Percentiles rank a stretch among this genome's conserved stretches.
Conservation (phyloP, 2,888 invertebrate genomes). For the Beris chalybata region DNA sequence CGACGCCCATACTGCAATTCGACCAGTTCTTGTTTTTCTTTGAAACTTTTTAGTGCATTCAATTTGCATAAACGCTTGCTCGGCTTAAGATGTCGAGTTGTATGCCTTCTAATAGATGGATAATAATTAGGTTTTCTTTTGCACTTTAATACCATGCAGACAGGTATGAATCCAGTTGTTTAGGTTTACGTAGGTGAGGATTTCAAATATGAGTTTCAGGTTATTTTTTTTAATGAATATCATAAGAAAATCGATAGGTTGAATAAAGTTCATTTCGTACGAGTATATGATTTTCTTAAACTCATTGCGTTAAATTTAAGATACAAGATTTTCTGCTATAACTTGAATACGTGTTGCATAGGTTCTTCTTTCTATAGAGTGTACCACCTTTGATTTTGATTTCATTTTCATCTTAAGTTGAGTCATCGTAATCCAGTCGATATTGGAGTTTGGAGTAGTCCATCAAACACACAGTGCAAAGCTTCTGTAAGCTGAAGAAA, state of each 20-base stretch:
- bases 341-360: conserved; percentile 1
- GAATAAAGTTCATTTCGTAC: conserved; percentile 16
- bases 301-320: too few species aligned
- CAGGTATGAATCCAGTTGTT: conserved; percentile 7
- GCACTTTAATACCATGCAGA: not conserved
- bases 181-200: conserved; percentile 25
- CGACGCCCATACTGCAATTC: conserved; percentile 22
- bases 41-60: conserved; percentile 12
- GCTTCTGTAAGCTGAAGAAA: too few species aligned
- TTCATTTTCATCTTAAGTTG: too few species aligned
- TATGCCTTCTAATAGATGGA: conserved; percentile 11
- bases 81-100: not conserved
- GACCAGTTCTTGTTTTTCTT: conserved; percentile 22
- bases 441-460: too few species aligned
- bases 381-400: too few species aligned
- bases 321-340: not conserved
- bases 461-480: too few species aligned
- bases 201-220: conserved; percentile 27
- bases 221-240: conserved; percentile 20
- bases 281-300: too few species aligned
- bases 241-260: conserved; percentile 11
- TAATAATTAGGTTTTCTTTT: conserved; percentile 14
- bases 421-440: too few species aligned
- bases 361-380: not conserved
- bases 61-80: conserved; percentile 19